Percentiles rank a stretch among this genome's conserved stretches.
Evolutionary conservation across 2,888 invertebrate species (phyloP).

Genomic region (Andrena chrysosceles): DNA sequence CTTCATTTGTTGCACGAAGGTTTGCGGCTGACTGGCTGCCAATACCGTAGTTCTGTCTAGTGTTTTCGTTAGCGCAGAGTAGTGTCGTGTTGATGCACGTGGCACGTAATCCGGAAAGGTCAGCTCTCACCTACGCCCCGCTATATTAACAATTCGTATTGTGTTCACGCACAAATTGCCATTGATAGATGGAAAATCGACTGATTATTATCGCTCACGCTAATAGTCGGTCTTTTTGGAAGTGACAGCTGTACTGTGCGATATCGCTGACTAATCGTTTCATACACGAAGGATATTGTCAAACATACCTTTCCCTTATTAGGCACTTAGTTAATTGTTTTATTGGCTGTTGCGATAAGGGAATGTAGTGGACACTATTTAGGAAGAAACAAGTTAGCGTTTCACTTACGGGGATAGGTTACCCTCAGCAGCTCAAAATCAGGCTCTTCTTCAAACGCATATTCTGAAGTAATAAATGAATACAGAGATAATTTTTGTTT

Average conservation of each 20-base stretch:
- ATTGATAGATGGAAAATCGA: background rate
- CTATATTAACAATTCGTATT: conserved; percentile 18
- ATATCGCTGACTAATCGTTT: background rate
- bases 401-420: too few species aligned
- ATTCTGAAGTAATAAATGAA: too few species aligned
- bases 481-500: too few species aligned
- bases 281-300: background rate
- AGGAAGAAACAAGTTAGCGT: background rate
- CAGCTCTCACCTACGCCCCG: conserved; percentile 38
- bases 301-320: background rate
- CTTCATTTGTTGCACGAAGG: conserved; percentile 62
- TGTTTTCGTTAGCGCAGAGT: conserved; percentile 61
- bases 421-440: too few species aligned
- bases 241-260: background rate
- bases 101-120: conserved; percentile 61
- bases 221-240: background rate
- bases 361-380: too few species aligned
- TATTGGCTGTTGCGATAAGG: background rate
- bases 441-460: too few species aligned
- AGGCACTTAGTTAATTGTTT: background rate
- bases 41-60: conserved; percentile 31
- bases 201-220: too few species aligned
- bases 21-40: conserved; percentile 21
- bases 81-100: conserved; percentile 17
- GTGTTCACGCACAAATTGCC: conserved; percentile 28